Evolutionary conservation across 2,797 vertebrate species (phyloP).

Genomic region (Micromesistius poutassou): DNA sequence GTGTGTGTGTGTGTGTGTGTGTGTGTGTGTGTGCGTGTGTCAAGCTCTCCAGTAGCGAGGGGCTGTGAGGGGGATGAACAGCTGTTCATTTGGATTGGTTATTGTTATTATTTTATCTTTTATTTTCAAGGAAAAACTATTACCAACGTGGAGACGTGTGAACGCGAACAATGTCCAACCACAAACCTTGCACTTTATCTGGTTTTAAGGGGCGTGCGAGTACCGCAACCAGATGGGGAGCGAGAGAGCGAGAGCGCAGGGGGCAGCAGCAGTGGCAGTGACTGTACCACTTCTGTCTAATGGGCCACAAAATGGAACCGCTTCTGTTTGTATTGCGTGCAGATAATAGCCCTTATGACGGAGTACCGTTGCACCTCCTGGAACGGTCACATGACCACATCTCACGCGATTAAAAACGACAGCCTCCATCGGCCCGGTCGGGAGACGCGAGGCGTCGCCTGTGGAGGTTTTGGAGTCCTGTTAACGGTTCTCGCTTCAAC

Average conservation of each 20-base stretch:
- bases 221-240: not conserved
- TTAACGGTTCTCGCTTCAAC: not conserved
- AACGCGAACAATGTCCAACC: constrained; percentile 37
- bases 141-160: too few species aligned
- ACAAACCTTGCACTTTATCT: constrained; percentile 63
- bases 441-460: too few species aligned
- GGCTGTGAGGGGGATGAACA: not conserved
- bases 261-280: not conserved
- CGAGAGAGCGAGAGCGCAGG: not conserved
- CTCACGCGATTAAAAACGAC: too few species aligned
- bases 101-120: not conserved
- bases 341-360: not conserved
- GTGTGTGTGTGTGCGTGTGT: constrained; percentile 20
- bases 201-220: constrained; percentile 19
- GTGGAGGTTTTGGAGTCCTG: not conserved
- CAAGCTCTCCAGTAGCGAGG: not conserved
- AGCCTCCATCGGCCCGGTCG: not conserved
- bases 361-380: not conserved
- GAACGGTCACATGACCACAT: not conserved
- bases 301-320: not conserved
- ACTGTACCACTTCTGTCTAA: not conserved
- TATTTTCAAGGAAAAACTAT: not conserved
- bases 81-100: not conserved
- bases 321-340: not conserved
- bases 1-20: constrained; percentile 4